Conservation (phyloP, 2,113 vertebrate genomes). For the Labeo rohita region DNA sequence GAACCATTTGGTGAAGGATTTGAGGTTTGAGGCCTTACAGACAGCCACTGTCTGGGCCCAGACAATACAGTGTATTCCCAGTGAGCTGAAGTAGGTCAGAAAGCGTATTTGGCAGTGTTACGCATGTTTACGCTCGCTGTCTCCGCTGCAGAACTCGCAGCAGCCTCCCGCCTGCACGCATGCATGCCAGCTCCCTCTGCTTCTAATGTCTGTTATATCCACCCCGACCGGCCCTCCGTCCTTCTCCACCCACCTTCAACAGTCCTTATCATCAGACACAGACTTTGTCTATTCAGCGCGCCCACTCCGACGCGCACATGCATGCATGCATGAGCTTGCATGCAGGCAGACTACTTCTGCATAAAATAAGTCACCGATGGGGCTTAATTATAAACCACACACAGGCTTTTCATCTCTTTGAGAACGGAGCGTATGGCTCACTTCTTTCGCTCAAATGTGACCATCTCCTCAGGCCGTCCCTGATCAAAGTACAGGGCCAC, state of each 20-base stretch:
- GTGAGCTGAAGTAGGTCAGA: conserved; percentile 52
- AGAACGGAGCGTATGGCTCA: not conserved
- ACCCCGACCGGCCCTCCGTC: not conserved
- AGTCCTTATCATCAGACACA: conserved; percentile 31
- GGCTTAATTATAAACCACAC: conserved; percentile 50
- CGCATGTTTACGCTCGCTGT: conserved; percentile 29
- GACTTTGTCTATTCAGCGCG: conserved; percentile 29
- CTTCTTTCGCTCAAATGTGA: conserved; percentile 15
- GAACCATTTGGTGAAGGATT: conserved; percentile 1
- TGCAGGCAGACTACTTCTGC: conserved; percentile 6
- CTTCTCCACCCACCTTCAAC: conserved; percentile 39
- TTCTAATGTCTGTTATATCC: conserved; percentile 21
- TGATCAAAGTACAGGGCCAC: conserved; percentile 64
- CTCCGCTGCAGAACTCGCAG: conserved; percentile 30
- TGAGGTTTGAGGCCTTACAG: conserved; percentile 14
- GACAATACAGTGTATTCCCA: conserved; percentile 40
- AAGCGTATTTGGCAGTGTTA: conserved; percentile 45
- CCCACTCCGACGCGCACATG: conserved; percentile 22
- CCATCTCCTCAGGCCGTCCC: conserved; percentile 18
- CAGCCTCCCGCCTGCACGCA: not conserved
- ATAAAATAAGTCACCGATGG: conserved; percentile 33
- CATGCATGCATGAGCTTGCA: conserved; percentile 20
- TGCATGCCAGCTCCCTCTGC: conserved; percentile 10
- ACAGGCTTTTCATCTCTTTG: not conserved
- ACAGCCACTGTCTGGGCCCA: conserved; percentile 6